Percentiles rank a stretch among this genome's conserved stretches.
These are phyloP conservation scores for Oscheius onirici DNA, from an alignment of 2,888 invertebrate species.

Conservation along the genomic window DNA sequence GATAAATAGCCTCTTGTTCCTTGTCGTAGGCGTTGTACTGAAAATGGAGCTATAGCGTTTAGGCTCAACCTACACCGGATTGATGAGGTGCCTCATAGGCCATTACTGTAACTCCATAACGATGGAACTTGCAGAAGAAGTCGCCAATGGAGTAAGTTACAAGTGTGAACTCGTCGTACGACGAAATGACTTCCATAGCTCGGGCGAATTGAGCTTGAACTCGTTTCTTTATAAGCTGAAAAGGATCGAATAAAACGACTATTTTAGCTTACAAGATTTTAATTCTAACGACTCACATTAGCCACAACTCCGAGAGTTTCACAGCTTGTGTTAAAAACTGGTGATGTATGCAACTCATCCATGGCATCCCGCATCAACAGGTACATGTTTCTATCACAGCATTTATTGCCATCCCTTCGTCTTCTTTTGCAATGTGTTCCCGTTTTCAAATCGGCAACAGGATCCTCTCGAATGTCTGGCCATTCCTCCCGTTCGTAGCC, in stretches of 20 bases:
- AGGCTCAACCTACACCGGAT: background rate
- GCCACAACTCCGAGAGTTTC: slow-evolving; percentile 13
- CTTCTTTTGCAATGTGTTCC: slow-evolving; percentile 14
- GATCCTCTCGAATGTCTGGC: slow-evolving; percentile 10
- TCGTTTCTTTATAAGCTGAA: background rate
- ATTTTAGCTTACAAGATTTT: no score
- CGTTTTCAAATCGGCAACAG: slow-evolving; percentile 2
- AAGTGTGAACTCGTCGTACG: background rate
- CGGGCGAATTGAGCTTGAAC: slow-evolving; percentile 13
- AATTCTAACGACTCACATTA: background rate
- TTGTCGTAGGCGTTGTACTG: no score
- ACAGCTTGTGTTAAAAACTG: background rate
- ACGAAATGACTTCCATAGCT: slow-evolving; percentile 5
- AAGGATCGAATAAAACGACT: no score
- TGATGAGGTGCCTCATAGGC: slow-evolving; percentile 4
- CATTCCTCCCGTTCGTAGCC: slow-evolving; percentile 7
- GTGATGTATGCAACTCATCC: background rate
- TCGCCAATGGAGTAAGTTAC: slow-evolving; percentile 4
- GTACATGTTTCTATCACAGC: slow-evolving; percentile 6
- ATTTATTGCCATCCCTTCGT: slow-evolving; percentile 3
- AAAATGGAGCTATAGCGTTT: no score
- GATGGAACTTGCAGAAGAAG: slow-evolving; percentile 1
- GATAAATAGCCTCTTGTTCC: no score
- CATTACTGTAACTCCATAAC: background rate
- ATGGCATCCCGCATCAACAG: background rate